Conservation (phyloP, 2,113 vertebrate species). For the Sitta europaea region DNA sequence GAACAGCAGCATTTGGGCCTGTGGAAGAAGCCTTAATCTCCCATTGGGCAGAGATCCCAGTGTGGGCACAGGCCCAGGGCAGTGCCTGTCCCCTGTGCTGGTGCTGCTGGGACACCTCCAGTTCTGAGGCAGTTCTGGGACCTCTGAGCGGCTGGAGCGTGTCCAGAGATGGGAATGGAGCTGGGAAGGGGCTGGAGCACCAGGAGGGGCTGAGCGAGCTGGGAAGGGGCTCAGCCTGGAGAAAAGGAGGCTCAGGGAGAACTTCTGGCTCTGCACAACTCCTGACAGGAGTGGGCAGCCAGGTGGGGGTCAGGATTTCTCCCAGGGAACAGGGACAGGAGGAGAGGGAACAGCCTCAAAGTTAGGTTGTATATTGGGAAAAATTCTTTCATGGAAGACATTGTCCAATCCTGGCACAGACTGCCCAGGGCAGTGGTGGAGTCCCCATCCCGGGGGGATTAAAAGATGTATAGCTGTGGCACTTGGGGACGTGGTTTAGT, state of each 20-base stretch:
- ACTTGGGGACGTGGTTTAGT: not conserved
- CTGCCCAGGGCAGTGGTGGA: not conserved
- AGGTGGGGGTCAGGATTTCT: accelerated
- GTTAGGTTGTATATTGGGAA: not conserved
- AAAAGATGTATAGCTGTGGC: not conserved
- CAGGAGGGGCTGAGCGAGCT: not conserved
- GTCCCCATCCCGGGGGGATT: not conserved
- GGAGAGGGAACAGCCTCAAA: not conserved
- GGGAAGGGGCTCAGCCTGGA: not conserved
- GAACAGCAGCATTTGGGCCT: not conserved
- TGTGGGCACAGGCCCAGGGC: no score
- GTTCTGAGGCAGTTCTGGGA: not conserved
- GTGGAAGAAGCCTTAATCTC: not conserved
- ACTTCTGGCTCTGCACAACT: not conserved
- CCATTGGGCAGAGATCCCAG: not conserved
- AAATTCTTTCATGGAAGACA: not conserved
- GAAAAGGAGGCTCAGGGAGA: not conserved
- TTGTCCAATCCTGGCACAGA: not conserved
- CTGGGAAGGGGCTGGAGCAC: not conserved
- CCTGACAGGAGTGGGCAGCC: not conserved
- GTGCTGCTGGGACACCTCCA: not conserved
- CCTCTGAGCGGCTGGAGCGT: not conserved
- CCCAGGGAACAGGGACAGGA: not conserved
- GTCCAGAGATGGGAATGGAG: accelerated
- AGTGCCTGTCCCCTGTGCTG: not conserved